Conservation (phyloP, 2,888 invertebrate genomes). For the Philereme transversata region DNA sequence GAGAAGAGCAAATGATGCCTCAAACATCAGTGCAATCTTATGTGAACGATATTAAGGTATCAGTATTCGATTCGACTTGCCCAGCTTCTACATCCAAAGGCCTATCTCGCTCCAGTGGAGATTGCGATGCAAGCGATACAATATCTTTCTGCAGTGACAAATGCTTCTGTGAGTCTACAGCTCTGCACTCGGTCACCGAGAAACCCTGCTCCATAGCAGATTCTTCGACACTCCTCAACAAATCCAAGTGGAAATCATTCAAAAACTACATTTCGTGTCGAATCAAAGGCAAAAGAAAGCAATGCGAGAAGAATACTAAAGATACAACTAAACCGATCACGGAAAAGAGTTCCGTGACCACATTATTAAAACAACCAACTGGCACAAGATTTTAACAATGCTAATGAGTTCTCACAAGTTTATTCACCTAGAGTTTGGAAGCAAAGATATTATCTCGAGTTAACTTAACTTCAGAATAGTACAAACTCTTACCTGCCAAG, state of each 20-base stretch:
- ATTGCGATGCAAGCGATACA: conserved; percentile 49
- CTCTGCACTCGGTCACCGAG: conserved; percentile 40
- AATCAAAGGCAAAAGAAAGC: conserved; percentile 43
- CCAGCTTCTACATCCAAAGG: conserved; percentile 66
- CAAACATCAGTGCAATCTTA: conserved; percentile 27
- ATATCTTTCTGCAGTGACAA: conserved; percentile 47
- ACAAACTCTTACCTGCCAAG: conserved; percentile 88
- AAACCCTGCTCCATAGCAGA: conserved; percentile 62
- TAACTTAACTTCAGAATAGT: conserved; percentile 1
- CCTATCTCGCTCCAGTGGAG: conserved; percentile 56
- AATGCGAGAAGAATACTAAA: conserved; percentile 30
- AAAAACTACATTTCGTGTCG: conserved; percentile 51
- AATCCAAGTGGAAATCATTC: conserved; percentile 59
- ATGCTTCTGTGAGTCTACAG: conserved; percentile 54
- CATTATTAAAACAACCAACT: conserved; percentile 13
- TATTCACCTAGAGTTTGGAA: conserved; percentile 17
- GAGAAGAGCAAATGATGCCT: conserved; percentile 29
- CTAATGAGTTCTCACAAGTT: conserved; percentile 32
- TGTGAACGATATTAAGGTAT: conserved; percentile 38
- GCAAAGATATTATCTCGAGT: neutral
- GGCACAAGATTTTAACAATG: conserved; percentile 6
- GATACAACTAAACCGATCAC: conserved; percentile 29
- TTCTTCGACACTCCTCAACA: conserved; percentile 52
- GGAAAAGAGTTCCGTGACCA: conserved; percentile 10
- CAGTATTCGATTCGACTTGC: conserved; percentile 50